A percentile compares a stretch with the other conserved stretches of the same genome.
These are phyloP conservation scores for Microhierax caerulescens DNA, from an alignment of 2,797 vertebrate species.

Conservation along the genomic window DNA sequence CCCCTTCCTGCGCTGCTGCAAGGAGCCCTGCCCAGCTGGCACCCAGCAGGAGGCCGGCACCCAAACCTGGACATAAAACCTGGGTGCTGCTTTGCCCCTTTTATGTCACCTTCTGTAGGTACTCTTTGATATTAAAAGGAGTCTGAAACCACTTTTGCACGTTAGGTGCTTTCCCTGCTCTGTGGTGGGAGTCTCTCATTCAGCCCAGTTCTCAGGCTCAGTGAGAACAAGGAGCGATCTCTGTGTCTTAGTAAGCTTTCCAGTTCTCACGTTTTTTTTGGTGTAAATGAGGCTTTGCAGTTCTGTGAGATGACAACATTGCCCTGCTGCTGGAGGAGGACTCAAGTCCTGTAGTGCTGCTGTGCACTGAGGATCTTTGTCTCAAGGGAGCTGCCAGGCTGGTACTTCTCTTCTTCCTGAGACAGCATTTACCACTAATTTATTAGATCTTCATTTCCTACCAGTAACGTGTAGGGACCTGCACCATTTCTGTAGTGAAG, in stretches of 20 bases:
- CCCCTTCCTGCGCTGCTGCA: not conserved
- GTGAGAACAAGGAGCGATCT: not conserved
- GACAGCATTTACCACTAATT: not conserved
- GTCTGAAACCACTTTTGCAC: not conserved
- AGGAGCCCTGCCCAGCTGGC: not conserved
- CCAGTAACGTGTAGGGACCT: not conserved
- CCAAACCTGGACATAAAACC: not conserved
- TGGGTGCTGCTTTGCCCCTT: not conserved
- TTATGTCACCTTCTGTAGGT: not conserved
- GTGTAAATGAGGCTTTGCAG: not conserved
- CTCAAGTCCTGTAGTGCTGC: not conserved
- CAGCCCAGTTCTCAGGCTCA: not conserved
- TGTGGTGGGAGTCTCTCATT: not conserved
- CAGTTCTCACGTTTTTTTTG: not conserved
- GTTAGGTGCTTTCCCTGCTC: constrained; percentile 7
- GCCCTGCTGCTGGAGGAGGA: not conserved
- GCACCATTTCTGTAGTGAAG: not conserved
- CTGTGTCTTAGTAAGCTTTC: not conserved
- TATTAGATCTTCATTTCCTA: not conserved
- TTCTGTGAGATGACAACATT: not conserved
- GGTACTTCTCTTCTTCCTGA: not conserved
- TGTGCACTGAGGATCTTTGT: not conserved
- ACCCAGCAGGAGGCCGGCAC: not conserved
- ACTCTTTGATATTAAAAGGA: not conserved
- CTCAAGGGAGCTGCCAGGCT: not conserved